Evolutionary conservation across 2,113 vertebrate genomes (phyloP), one percentile per base, ranked within the genome.

Genomic region (Capreolus pygargus): DNA sequence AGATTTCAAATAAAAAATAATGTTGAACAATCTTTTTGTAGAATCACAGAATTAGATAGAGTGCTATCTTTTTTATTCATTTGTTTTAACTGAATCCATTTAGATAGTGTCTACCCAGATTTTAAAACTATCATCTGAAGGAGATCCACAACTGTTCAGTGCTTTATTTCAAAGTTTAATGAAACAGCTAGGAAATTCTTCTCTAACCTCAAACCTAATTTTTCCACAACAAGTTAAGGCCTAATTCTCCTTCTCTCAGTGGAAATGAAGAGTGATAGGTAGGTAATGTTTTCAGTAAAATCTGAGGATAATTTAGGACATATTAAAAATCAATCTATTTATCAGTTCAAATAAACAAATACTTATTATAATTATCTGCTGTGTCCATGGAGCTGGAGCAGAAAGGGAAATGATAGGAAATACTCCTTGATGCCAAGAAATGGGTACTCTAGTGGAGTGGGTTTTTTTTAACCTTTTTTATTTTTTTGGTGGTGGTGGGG

Each of bases 201-300:
- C 70, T 87, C 84, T 92, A 95, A 94, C 33, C 23, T 92, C 43
- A 94, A 96, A 90, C 36, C 8, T 60, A 92, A 84, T 36, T 86
- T 45, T 94, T 47, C n/a, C 28, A 47, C 36, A 94, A 28, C 27
- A 90, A 93, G 43, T 87, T 60, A 92, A 86, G 14, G 27, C 21
- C 57, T 86, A 89, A 92, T 60, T 28, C 21, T 86, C 25, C 25
- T 84, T 90, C 45, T 86, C 36, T 67, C 28, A 30, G 36, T 39
- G 58, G n/a, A 89, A 85, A 52, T 82, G 16, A 58, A 90, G 43
- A 82, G 39, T 93, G 93, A 86, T 11, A 96, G 25, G 54, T 67
- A 94, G 43, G 5, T 64, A 91, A 95, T 27, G n/a, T 89, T 91
- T 95, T 92, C 47, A 95, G 21, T 96, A 74, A 93, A 95, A 76